Percentiles rank a stretch among this genome's conserved stretches.
These are phyloP conservation scores for Cyprichromis sp. DNA, from an alignment of 2,113 vertebrate species.

Conservation along the genomic window DNA sequence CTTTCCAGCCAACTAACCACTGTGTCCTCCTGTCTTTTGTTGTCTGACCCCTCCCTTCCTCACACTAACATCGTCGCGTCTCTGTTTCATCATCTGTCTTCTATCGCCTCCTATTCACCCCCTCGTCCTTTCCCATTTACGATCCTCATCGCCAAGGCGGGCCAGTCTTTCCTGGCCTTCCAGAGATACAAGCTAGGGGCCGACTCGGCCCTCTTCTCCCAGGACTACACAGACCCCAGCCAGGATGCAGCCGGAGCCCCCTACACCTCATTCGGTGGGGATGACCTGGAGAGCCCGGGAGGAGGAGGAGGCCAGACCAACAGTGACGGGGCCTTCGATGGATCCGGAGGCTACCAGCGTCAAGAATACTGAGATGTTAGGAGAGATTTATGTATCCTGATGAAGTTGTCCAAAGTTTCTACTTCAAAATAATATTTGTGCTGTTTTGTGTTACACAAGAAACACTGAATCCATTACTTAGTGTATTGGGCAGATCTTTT, in stretches of 20 bases:
- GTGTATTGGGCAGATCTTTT: background rate
- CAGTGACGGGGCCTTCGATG: constrained; percentile 73
- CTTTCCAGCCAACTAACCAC: constrained; percentile 37
- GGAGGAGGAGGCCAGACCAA: constrained; percentile 64
- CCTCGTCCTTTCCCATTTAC: background rate
- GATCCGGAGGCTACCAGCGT: constrained; percentile 83
- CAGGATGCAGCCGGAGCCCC: constrained; percentile 81
- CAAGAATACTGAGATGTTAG: constrained; percentile 82
- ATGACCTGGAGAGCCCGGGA: constrained; percentile 73
- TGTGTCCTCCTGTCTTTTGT: constrained; percentile 13
- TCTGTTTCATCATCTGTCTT: background rate
- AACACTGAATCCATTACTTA: background rate
- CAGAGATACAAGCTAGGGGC: constrained; percentile 89
- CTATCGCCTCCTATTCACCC: background rate
- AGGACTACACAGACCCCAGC: constrained; percentile 95
- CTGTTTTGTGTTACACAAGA: background rate
- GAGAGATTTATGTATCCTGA: background rate
- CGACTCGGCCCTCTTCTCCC: constrained; percentile 95
- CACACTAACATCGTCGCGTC: constrained; percentile 22
- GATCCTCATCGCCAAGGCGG: constrained; percentile 69
- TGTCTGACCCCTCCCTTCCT: background rate
- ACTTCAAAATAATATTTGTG: background rate
- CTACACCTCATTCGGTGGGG: constrained; percentile 83
- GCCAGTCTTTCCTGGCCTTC: constrained; percentile 87
- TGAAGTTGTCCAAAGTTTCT: background rate